These are phyloP conservation scores for Drosophila grimshawi DNA, from an alignment of 1,140 invertebrate species.

Conservation along the genomic window DNA sequence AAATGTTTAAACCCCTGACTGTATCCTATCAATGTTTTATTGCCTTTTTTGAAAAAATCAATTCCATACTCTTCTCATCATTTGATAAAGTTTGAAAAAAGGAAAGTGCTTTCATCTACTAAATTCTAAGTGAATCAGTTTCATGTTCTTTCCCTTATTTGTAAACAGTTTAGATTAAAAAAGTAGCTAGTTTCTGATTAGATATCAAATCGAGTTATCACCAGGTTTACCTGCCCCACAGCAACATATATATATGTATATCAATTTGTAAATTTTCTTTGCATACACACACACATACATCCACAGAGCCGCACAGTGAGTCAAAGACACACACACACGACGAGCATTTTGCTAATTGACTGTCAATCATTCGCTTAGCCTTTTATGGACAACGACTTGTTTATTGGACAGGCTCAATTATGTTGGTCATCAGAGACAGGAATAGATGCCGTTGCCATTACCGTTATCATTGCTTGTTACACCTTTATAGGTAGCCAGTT, in stretches of 20 bases:
- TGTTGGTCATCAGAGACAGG: conserved; percentile 23
- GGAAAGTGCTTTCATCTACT: not conserved
- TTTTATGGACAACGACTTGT: conserved; percentile 25
- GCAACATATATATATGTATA: not conserved
- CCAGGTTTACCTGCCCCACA: not conserved
- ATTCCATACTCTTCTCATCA: no score
- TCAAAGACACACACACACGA: not conserved
- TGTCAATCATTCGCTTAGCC: conserved; percentile 31
- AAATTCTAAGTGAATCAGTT: not conserved
- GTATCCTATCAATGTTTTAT: no score
- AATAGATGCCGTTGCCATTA: conserved; percentile 3
- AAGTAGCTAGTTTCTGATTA: not conserved
- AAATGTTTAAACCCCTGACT: no score
- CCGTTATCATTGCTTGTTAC: not conserved
- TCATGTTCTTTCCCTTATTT: not conserved
- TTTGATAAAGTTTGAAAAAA: no score
- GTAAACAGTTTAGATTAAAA: not conserved
- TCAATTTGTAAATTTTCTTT: conserved; percentile 2
- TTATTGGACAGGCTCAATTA: conserved; percentile 35
- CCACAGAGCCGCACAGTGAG: no score
- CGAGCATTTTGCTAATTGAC: conserved; percentile 21
- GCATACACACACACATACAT: not conserved
- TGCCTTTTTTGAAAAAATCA: no score
- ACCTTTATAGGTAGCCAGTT: not conserved
- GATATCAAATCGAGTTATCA: conserved; percentile 1